phyloP scores from a whole-genome alignment of 2,888 invertebrate species.

The Exephanes ischioxanthus region DNA sequence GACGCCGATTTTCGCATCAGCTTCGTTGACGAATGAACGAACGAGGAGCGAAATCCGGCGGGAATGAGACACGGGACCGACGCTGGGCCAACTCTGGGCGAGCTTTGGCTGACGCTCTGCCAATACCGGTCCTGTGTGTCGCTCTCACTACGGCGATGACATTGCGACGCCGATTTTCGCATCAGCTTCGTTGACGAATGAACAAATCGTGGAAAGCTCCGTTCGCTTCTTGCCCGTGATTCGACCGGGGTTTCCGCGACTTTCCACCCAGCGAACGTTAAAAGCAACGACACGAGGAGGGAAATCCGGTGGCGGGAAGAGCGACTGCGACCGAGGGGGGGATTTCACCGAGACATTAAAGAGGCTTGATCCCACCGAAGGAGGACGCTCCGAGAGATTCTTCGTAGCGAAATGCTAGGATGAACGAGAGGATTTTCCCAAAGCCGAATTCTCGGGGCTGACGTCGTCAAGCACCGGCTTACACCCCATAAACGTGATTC shows the following conservation, averaged over 20 bases:
- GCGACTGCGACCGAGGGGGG: constrained; percentile 27
- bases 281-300: constrained; percentile 48
- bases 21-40: constrained; percentile 6
- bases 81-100: too few species aligned
- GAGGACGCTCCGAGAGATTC: constrained; percentile 35
- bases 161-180: background rate
- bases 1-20: background rate
- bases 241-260: background rate
- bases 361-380: constrained; percentile 56
- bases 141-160: too few species aligned
- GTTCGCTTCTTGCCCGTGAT: background rate
- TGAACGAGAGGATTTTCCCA: constrained; percentile 39
- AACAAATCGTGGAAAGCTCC: background rate
- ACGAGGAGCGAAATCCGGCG: constrained; percentile 39
- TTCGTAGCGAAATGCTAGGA: constrained; percentile 35
- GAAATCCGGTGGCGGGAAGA: constrained; percentile 38
- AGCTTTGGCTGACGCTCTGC: too few species aligned
- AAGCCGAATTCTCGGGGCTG: constrained; percentile 43
- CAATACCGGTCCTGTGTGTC: too few species aligned
- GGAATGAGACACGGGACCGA: background rate
- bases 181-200: background rate
- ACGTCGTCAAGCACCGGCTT: constrained; percentile 71
- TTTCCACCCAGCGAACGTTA: constrained; percentile 20
- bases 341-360: constrained; percentile 57
- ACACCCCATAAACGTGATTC: constrained; percentile 73